Evolutionary conservation across 2,888 invertebrate genomes (phyloP).

Genomic region (Nasonovia ribisnigri): DNA sequence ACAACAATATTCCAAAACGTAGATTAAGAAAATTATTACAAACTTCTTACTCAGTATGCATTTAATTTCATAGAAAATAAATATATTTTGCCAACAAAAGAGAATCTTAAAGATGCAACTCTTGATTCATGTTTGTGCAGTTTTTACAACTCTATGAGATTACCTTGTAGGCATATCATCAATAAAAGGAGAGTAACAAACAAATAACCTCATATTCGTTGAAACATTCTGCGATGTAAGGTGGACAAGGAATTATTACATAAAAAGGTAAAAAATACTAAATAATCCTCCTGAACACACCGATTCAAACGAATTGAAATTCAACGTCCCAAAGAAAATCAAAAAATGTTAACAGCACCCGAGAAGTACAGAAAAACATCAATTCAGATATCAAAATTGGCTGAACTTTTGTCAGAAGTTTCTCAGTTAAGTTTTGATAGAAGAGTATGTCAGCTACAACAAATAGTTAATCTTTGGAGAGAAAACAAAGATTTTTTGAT

Average conservation of each 20-base stretch:
- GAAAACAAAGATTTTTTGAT: slow-evolving; percentile 10
- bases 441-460: background rate
- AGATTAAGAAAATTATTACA: too few species aligned
- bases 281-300: background rate
- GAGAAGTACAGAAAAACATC: too few species aligned
- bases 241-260: slow-evolving; percentile 6
- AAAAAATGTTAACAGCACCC: too few species aligned
- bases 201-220: background rate
- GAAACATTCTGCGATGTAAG: background rate
- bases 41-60: too few species aligned
- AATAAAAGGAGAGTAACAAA: background rate
- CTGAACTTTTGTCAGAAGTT: too few species aligned
- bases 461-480: slow-evolving; percentile 16
- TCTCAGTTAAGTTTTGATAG: background rate
- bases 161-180: background rate
- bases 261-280: background rate
- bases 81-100: background rate
- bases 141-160: background rate
- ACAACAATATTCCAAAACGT: too few species aligned
- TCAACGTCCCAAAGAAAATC: background rate
- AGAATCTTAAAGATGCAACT: background rate
- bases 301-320: background rate
- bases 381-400: too few species aligned
- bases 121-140: background rate
- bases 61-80: background rate